Evolutionary conservation across 1,140 invertebrate species (phyloP), one percentile per base, ranked within the genome.

Genomic region (Heterodera schachtii): DNA sequence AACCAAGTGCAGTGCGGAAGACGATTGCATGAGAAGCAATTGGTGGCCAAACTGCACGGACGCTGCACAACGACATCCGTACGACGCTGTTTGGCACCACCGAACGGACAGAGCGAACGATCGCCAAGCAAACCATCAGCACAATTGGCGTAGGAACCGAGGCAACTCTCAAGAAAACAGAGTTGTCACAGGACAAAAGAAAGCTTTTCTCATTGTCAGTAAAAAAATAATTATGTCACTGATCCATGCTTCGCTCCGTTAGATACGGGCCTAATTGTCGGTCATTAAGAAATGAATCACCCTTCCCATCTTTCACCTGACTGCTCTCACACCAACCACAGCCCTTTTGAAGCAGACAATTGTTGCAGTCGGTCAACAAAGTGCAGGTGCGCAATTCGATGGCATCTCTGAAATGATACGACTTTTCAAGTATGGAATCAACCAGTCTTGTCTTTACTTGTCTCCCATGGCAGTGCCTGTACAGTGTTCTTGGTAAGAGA

Each of bases 1-100:
- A 88, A 85, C 88, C 88, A 89, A 44, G 81, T 81, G 73, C 88
- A 89, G 81, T 89, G 89, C 9, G 79, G 21, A 46, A 84, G 44
- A 19, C 85, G 82, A 41, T 81, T 75, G 73, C 88, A 89, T n/a
- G 84, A 84, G 73, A 79, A 83, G 70, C 88, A 89, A 57, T 90
- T 87, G 13, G 74, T 81, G 21, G 86, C 87, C 78, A 86, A 75
- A 60, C 41, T 77, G 66, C 87, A 89, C 9, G 85, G 82, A 44
- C 87, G 73, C 71, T 82, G 76, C 49, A 84, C 69, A n/a, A 67
- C 47, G 8, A 21, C 49, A 7, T 57, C 16, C 16, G 85, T 84
- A 13, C 64, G 74, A 3, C 52, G 41, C 64, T 87, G 46, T 66
- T 79, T 86, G 6, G 66, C 31, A 52, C 77, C 75, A 31, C 74